A percentile compares a stretch with the other conserved stretches of the same genome.
Conservation (phyloP, 2,888 invertebrate species). For the Hybos culiciformis region DNA sequence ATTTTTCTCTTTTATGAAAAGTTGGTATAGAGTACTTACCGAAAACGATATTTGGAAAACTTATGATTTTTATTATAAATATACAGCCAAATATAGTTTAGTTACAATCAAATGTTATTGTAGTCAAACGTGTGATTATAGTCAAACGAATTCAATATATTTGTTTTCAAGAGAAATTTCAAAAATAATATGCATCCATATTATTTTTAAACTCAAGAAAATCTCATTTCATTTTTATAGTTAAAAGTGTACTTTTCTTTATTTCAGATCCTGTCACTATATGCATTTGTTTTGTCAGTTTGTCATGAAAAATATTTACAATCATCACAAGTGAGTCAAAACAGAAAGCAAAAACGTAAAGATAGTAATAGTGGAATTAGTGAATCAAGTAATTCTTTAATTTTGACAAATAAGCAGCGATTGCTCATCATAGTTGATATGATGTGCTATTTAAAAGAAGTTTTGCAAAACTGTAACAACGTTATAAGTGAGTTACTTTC, state of each 20-base stretch:
- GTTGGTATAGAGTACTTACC: too few species aligned
- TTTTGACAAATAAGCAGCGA: constrained; percentile 31
- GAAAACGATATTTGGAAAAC: too few species aligned
- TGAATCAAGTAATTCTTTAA: constrained; percentile 1
- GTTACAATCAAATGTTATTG: too few species aligned
- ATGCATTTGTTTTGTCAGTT: constrained; percentile 31
- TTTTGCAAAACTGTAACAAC: constrained; percentile 24
- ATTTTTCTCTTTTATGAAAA: too few species aligned
- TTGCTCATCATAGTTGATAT: constrained; percentile 28
- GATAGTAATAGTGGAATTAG: constrained; percentile 21
- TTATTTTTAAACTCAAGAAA: neutral
- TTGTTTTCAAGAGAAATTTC: too few species aligned
- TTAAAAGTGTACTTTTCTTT: neutral
- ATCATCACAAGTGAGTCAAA: constrained; percentile 22
- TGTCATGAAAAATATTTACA: constrained; percentile 26
- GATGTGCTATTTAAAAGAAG: constrained; percentile 30
- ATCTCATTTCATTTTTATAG: constrained; percentile 2
- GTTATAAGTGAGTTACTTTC: neutral
- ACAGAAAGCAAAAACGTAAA: constrained; percentile 21
- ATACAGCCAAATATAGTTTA: too few species aligned
- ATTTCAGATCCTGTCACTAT: constrained; percentile 30
- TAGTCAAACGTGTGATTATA: too few species aligned
- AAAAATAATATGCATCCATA: too few species aligned
- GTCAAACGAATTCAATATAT: too few species aligned
- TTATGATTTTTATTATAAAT: too few species aligned